Percentiles rank a stretch among this genome's conserved stretches.
phyloP scores from a whole-genome alignment of 2,113 vertebrate species.

The Eolophus roseicapilla region DNA sequence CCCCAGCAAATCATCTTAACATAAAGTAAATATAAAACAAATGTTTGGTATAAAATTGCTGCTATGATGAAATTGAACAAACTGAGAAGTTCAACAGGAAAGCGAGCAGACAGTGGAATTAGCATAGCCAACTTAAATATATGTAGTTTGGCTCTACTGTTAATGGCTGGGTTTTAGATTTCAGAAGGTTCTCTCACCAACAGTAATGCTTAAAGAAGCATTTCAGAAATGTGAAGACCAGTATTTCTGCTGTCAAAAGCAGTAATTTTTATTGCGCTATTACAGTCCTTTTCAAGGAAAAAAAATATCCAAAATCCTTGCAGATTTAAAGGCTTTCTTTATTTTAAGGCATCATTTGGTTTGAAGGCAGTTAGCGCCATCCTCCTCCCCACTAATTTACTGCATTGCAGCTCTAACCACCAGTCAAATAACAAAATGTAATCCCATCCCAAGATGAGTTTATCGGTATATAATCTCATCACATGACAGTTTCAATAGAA shows the following conservation, averaged over 20 bases:
- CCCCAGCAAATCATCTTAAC: not conserved
- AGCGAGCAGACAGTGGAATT: not conserved
- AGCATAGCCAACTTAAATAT: not conserved
- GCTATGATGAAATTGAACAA: not conserved
- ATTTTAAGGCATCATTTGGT: not conserved
- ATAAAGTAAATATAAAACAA: not conserved
- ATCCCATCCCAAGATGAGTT: slow-evolving; percentile 40
- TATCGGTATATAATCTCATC: slow-evolving; percentile 46
- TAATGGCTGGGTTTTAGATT: not conserved
- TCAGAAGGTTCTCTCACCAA: not conserved
- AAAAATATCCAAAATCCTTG: fast-evolving
- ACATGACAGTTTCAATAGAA: slow-evolving; percentile 49
- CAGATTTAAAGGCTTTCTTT: not conserved
- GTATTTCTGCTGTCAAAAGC: not conserved
- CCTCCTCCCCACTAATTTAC: not conserved
- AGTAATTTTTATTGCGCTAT: not conserved
- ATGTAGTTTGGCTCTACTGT: not conserved
- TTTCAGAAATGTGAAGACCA: not conserved
- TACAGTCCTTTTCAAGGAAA: not conserved
- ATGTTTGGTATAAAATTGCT: not conserved
- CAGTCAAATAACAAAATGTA: slow-evolving; percentile 8
- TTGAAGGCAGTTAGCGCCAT: not conserved
- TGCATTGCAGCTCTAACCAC: not conserved
- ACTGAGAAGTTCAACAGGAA: not conserved
- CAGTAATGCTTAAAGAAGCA: not conserved